These are phyloP conservation scores for Mionectes olivaceus DNA, from an alignment of 2,797 vertebrate genomes.

Conservation along the genomic window DNA sequence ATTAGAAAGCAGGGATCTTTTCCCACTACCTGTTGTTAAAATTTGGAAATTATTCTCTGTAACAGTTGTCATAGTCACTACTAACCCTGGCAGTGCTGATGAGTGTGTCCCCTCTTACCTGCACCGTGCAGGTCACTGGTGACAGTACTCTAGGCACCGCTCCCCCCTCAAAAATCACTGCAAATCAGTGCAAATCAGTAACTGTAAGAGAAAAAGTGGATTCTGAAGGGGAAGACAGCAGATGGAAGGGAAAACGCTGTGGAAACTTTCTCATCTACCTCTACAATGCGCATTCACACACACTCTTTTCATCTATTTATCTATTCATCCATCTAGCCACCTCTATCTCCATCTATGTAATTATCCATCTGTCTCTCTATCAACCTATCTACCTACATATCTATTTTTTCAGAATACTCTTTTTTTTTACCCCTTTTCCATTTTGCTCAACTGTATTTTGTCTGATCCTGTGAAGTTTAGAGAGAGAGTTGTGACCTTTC, in stretches of 20 bases:
- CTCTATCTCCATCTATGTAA: background rate
- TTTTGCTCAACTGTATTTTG: background rate
- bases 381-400: background rate
- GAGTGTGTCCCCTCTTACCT: background rate
- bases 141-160: background rate
- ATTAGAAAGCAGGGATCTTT: background rate
- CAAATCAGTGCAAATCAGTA: background rate
- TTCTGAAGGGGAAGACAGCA: background rate
- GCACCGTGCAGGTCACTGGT: background rate
- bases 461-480: background rate
- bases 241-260: background rate
- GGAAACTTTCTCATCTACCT: background rate
- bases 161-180: background rate
- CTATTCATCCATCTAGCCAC: background rate
- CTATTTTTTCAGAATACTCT: background rate
- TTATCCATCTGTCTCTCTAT: too few relatives aligned
- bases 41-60: background rate
- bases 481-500: background rate
- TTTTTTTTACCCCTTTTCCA: background rate
- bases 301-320: background rate
- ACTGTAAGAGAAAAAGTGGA: background rate
- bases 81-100: rapidly evolving
- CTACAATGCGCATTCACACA: rapidly evolving
- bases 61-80: background rate
- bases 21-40: background rate